Evolutionary conservation across 92 coral and sea anemone genomes (phyloP).

Genomic region (Porites divaricata): DNA sequence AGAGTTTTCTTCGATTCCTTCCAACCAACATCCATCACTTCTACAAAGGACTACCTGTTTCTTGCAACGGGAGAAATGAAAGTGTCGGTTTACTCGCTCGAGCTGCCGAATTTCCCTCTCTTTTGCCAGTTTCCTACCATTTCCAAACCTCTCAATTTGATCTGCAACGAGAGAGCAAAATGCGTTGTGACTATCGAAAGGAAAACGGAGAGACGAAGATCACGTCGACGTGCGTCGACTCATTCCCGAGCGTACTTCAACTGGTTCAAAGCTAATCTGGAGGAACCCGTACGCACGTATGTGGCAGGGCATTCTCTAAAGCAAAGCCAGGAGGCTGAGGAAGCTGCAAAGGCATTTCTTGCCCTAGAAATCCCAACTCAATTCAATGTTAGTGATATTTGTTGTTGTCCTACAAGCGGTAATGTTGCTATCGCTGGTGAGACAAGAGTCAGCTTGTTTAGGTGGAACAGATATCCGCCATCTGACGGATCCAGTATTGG

Average conservation of each 20-base stretch:
- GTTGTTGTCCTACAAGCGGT: conserved; percentile 81
- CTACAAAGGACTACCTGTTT: conserved; percentile 79
- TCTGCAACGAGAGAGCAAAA: conserved; percentile 84
- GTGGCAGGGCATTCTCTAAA: conserved; percentile 81
- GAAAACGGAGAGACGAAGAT: conserved; percentile 46
- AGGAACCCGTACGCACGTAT: conserved; percentile 69
- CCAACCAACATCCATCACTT: conserved; percentile 73
- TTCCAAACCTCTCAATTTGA: conserved; percentile 77
- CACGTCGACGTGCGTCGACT: conserved; percentile 30
- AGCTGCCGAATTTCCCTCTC: conserved; percentile 80
- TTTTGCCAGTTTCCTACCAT: conserved; percentile 89
- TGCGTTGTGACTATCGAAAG: conserved; percentile 83
- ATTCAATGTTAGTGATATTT: conserved; percentile 62
- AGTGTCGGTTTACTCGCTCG: conserved; percentile 86
- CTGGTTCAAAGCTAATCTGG: conserved; percentile 72
- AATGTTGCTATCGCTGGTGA: conserved; percentile 79
- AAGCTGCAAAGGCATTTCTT: conserved; percentile 46
- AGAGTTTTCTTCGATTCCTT: conserved; percentile 85
- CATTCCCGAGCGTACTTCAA: conserved; percentile 92
- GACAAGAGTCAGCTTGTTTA: conserved; percentile 68
- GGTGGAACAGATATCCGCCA: conserved; percentile 46
- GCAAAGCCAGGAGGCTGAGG: conserved; percentile 61
- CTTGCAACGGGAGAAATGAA: conserved; percentile 76
- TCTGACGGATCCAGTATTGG: not conserved
- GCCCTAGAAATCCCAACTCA: conserved; percentile 79